Evolutionary conservation across 1,140 invertebrate species (phyloP).

Genomic region (Apis laboriosa): DNA sequence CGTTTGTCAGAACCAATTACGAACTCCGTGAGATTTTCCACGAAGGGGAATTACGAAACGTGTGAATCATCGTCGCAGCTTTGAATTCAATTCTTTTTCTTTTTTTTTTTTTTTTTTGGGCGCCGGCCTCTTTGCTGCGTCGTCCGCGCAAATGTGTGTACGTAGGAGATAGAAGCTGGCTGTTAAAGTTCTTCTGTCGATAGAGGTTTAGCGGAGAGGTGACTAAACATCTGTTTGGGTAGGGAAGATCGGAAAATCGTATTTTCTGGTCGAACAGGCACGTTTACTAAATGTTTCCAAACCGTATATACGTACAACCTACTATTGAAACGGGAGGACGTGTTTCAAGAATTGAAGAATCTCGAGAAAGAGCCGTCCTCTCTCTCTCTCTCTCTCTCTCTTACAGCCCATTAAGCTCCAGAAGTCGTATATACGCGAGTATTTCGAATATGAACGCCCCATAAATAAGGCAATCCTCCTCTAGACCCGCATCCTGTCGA

Average conservation of each 20-base stretch:
- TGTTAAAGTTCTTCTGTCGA: background rate
- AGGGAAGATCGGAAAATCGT: background rate
- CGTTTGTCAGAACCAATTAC: slow-evolving; percentile 24
- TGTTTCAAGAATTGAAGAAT: slow-evolving; percentile 8
- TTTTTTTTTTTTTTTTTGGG: background rate
- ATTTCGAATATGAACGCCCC: slow-evolving; percentile 37
- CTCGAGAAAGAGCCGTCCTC: background rate
- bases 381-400: slow-evolving; percentile 36
- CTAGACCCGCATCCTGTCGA: slow-evolving; percentile 58
- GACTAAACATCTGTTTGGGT: slow-evolving; percentile 18
- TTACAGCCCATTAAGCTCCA: slow-evolving; percentile 59
- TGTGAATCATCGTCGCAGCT: slow-evolving; percentile 45
- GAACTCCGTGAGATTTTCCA: slow-evolving; percentile 48
- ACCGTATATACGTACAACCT: background rate
- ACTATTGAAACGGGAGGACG: background rate
- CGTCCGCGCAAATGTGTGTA: background rate
- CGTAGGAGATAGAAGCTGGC: too few relatives aligned
- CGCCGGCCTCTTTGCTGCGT: background rate
- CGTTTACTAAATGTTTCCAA: background rate
- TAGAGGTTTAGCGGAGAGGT: background rate
- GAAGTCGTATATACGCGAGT: slow-evolving; percentile 26
- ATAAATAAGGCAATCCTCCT: slow-evolving; percentile 55
- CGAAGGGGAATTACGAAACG: slow-evolving; percentile 44
- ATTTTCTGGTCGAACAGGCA: slow-evolving; percentile 39
- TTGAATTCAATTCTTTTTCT: background rate